Percentiles rank a stretch among this genome's conserved stretches.
phyloP scores from a whole-genome alignment of 2,888 invertebrate species.

The Perithous albicinctus region DNA sequence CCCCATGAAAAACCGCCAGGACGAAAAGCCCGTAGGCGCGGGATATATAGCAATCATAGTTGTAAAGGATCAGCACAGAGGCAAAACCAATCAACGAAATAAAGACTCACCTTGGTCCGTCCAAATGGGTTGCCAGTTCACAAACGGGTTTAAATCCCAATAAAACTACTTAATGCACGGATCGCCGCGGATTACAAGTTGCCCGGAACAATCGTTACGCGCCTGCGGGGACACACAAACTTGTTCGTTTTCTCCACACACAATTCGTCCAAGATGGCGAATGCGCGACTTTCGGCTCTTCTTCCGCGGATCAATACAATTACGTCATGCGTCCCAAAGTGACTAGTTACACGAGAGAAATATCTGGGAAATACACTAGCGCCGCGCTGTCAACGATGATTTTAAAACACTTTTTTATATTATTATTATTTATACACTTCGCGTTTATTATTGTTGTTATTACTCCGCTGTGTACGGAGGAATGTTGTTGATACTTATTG shows the following conservation, averaged over 20 bases:
- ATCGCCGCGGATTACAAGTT: constrained; percentile 83
- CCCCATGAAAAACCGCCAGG: constrained; percentile 62
- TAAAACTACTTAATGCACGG: constrained; percentile 82
- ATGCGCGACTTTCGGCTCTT: constrained; percentile 83
- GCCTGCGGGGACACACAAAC: constrained; percentile 70
- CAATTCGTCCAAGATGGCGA: constrained; percentile 86
- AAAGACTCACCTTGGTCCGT: constrained; percentile 91
- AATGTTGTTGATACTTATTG: constrained; percentile 6
- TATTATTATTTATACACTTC: not conserved
- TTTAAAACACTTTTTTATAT: not conserved
- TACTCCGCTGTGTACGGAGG: not conserved
- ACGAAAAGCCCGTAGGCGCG: constrained; percentile 54
- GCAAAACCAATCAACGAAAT: constrained; percentile 85
- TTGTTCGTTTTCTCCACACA: constrained; percentile 81
- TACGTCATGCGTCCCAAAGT: constrained; percentile 84
- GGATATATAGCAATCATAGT: constrained; percentile 69
- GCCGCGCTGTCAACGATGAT: constrained; percentile 20
- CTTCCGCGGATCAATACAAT: constrained; percentile 84
- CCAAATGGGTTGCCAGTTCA: constrained; percentile 90
- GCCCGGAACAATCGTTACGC: constrained; percentile 71
- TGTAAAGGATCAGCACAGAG: constrained; percentile 85
- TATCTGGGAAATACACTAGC: constrained; percentile 67
- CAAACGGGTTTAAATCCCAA: constrained; percentile 86
- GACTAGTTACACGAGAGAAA: constrained; percentile 76
- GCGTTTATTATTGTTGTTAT: not conserved